Conservation (phyloP, 2,888 invertebrate genomes). For the Lepetodrilus schrolli region DNA sequence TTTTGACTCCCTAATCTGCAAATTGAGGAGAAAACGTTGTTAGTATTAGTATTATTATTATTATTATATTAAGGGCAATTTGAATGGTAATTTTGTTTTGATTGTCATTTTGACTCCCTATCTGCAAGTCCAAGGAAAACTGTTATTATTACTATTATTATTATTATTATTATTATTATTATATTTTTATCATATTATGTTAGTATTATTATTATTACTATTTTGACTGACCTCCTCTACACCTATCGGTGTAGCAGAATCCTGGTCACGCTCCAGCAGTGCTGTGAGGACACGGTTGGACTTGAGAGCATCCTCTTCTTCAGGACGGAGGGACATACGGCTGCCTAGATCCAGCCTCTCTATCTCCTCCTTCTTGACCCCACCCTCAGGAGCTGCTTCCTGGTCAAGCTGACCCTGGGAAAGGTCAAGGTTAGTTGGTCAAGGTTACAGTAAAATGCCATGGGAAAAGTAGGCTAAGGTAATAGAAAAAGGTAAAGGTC, state of each 20-base stretch:
- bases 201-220: no score
- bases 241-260: conserved; percentile 57
- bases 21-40: no score
- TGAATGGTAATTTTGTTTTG: no score
- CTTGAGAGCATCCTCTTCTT: conserved; percentile 64
- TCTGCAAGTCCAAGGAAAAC: background rate
- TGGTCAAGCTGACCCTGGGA: conserved; percentile 59
- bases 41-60: no score
- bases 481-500: no score
- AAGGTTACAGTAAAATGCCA: no score
- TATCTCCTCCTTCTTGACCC: conserved; percentile 43
- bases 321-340: conserved; percentile 46
- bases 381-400: conserved; percentile 48
- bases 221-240: conserved; percentile 65
- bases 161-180: background rate
- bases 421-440: no score
- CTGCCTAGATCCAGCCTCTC: conserved; percentile 32
- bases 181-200: no score
- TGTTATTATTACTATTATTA: background rate
- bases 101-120: no score
- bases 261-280: conserved; percentile 58
- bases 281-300: conserved; percentile 65
- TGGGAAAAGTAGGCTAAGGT: no score
- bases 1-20: no score
- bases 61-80: no score